phyloP scores from a whole-genome alignment of 2,888 invertebrate species.

The Spicauda simplicius region DNA sequence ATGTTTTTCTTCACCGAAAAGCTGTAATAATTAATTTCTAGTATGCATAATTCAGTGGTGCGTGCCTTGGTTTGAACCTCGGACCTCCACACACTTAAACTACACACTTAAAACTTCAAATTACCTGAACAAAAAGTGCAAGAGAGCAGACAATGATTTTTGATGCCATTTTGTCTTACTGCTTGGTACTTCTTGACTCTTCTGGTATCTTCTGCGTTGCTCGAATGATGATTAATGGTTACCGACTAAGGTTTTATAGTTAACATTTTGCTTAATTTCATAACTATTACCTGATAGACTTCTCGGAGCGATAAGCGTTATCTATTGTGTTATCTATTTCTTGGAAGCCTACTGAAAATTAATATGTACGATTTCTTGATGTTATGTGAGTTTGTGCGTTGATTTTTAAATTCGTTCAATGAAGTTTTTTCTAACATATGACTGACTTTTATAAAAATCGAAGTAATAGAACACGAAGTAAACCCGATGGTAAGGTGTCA shows the following conservation, averaged over 20 bases:
- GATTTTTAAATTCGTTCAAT: too few relatives aligned
- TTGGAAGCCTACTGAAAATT: not conserved
- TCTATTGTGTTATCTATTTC: not conserved
- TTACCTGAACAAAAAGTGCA: conserved; percentile 14
- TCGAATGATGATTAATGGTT: conserved; percentile 11
- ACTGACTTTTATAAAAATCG: too few relatives aligned
- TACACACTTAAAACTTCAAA: not conserved
- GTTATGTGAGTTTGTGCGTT: too few relatives aligned
- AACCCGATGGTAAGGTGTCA: too few relatives aligned
- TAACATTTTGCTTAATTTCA: not conserved
- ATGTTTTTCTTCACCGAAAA: too few relatives aligned
- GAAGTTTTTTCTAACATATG: too few relatives aligned
- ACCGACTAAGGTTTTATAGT: not conserved
- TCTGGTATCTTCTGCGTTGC: not conserved
- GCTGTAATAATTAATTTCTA: too few relatives aligned
- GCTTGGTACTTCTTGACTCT: not conserved
- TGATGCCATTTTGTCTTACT: conserved; percentile 8
- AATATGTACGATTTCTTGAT: too few relatives aligned
- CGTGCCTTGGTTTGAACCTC: too few relatives aligned
- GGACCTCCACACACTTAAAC: too few relatives aligned
- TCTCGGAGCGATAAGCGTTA: not conserved
- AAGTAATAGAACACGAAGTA: too few relatives aligned
- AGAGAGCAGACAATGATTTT: not conserved
- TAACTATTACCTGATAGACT: not conserved
- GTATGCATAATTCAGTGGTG: too few relatives aligned